Base-by-base conservation (phyloP, 2,797 vertebrate genomes). In the Darevskia nairensis region DNA sequence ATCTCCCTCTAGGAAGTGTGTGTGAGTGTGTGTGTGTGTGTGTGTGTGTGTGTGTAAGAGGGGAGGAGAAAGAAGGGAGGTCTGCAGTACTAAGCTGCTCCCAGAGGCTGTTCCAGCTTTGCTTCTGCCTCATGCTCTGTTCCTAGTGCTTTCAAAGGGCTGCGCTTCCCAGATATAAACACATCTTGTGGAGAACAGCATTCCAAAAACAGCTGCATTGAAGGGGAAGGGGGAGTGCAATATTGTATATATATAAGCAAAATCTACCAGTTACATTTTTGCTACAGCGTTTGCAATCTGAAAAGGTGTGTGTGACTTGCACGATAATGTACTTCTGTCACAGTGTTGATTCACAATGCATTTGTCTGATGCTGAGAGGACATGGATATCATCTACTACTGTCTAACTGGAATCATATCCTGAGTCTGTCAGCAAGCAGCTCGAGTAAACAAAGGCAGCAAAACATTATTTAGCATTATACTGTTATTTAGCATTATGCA, bases 61-160 rank as follows among this genome's bases (percentile, higher is more conserved):
- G 59, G 69, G 59, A 44, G 32, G 69, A 19, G 41, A 44, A 76
- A 35, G n/a, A 29, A 80, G 68, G 55, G 79, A 76, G 17, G 13
- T 74, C 59, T 75, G 81, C 68, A 87, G 68, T 68, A 32, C 39
- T 82, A 8, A 66, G 88, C 78, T 88, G 84, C 39, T 66, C 66
- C 81, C 81, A 79, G 78, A n/a, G 71, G 79, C 78, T 68, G 25
- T 5, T 87, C 44, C 69, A 29, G 77, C 61, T 41, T 29, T 17
- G 77, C 35, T 68, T 66, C 25, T 17, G 55, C 44, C 29, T 74
- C 69, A 55, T 50, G 25, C 15, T 59, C 74, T 80, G 68, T 29
- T 79, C 81, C 82, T n/a, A 35, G 35, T 71, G 50, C 66, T 46
- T 25, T 79, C 78, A 89, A 81, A 76, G 13, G 19, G 76, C 55